Percentiles rank a stretch among this genome's conserved stretches.
Evolutionary conservation across 2,888 invertebrate genomes (phyloP).

Genomic region (Clepsis dumicolana): DNA sequence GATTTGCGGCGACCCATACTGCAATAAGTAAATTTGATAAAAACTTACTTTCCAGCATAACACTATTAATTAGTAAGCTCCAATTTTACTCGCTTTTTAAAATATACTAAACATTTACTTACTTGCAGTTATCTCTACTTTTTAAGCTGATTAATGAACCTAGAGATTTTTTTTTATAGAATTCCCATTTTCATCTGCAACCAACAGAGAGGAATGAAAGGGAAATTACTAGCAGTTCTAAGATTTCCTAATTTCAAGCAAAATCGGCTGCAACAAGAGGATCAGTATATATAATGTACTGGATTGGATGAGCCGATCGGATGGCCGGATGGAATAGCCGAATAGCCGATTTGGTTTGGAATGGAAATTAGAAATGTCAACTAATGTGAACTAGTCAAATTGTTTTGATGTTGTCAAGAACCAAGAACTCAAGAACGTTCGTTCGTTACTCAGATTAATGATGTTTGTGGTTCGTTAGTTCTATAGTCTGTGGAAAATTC

Average conservation of each 20-base stretch:
- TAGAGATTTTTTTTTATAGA: background rate
- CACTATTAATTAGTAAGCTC: background rate
- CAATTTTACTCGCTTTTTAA: background rate
- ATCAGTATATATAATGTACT: too few relatives aligned
- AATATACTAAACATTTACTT: background rate
- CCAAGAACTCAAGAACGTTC: too few relatives aligned
- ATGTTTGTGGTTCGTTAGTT: too few relatives aligned
- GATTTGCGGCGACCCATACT: slow-evolving; percentile 98
- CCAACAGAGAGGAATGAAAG: background rate
- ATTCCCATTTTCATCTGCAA: background rate
- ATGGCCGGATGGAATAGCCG: too few relatives aligned
- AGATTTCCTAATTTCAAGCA: background rate
- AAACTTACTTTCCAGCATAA: background rate
- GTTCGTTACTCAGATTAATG: too few relatives aligned
- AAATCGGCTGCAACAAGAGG: too few relatives aligned
- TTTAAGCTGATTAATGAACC: background rate
- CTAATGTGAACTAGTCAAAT: too few relatives aligned
- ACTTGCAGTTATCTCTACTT: slow-evolving; percentile 6
- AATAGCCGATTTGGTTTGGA: too few relatives aligned
- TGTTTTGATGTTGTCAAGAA: too few relatives aligned
- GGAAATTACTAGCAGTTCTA: background rate
- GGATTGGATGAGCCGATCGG: too few relatives aligned
- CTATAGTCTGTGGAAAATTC: too few relatives aligned
- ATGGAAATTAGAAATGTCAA: too few relatives aligned
- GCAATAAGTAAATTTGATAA: slow-evolving; percentile 14